Conservation (phyloP, 2,888 invertebrate species). For the Serrognathus titanus region DNA sequence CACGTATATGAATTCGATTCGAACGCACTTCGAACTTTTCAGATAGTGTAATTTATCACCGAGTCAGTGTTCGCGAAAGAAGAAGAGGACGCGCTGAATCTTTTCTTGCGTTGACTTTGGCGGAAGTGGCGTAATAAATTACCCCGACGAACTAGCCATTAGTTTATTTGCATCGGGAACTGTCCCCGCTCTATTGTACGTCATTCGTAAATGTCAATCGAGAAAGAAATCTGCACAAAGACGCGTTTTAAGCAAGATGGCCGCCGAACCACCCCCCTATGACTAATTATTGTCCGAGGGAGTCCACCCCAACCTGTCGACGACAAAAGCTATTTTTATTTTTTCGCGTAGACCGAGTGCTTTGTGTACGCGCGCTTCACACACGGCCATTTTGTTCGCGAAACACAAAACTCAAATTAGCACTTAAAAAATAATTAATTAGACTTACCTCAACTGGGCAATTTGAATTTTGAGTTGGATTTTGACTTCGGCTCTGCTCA, state of each 20-base stretch:
- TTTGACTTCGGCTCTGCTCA: neutral
- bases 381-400: conserved; percentile 14
- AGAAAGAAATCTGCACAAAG: conserved; percentile 12
- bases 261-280: conserved; percentile 40
- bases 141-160: conserved; percentile 20
- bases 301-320: conserved; percentile 29
- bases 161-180: conserved; percentile 18
- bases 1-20: conserved; percentile 3
- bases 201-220: conserved; percentile 8
- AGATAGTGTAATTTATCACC: neutral
- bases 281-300: conserved; percentile 48
- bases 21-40: neutral
- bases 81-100: conserved; percentile 6
- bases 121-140: conserved; percentile 21
- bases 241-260: conserved; percentile 34
- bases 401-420: neutral
- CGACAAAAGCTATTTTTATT: conserved; percentile 16
- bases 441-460: no score
- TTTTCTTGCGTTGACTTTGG: conserved; percentile 15
- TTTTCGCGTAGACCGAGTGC: conserved; percentile 1
- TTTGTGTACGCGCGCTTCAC: conserved; percentile 1
- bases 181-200: conserved; percentile 3
- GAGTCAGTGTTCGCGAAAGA: neutral
- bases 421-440: neutral
- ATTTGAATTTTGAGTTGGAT: no score